phyloP scores from a whole-genome alignment of 2,113 vertebrate genomes.

The Choloepus hoffmanni region DNA sequence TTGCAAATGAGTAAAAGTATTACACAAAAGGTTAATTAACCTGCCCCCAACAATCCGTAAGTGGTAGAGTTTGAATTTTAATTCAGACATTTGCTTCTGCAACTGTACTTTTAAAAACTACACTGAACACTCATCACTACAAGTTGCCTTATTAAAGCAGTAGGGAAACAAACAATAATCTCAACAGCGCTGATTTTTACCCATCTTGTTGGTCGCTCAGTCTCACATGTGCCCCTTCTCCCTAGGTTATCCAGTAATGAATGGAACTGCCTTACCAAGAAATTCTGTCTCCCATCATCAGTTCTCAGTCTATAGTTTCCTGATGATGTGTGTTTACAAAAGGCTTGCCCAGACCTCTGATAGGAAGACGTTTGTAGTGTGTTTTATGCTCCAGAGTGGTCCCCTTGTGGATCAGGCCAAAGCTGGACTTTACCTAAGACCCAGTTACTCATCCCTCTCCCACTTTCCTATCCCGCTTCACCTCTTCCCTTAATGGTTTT shows the following conservation, averaged over 20 bases:
- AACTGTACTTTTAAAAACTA: neutral
- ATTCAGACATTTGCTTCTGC: neutral
- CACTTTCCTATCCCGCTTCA: neutral
- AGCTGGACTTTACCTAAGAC: neutral
- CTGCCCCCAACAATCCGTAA: neutral
- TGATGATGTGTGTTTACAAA: neutral
- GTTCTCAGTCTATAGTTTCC: neutral
- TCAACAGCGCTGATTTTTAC: neutral
- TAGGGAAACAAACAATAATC: neutral
- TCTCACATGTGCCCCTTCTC: neutral
- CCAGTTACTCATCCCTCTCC: neutral
- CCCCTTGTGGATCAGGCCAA: neutral
- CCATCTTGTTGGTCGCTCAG: neutral
- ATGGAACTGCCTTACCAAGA: neutral
- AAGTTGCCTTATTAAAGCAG: neutral
- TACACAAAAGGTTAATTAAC: slow-evolving; percentile 48
- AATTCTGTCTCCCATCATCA: neutral
- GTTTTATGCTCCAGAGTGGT: neutral
- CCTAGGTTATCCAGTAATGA: neutral
- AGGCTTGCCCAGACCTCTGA: accelerated
- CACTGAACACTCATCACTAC: neutral
- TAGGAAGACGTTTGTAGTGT: neutral
- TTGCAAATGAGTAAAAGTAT: slow-evolving; percentile 2
- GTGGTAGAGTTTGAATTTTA: slow-evolving; percentile 2
- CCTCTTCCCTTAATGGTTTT: neutral